phyloP scores from a whole-genome alignment of 92 coral and sea anemone species.

The Zoanthus sansibaricus region DNA sequence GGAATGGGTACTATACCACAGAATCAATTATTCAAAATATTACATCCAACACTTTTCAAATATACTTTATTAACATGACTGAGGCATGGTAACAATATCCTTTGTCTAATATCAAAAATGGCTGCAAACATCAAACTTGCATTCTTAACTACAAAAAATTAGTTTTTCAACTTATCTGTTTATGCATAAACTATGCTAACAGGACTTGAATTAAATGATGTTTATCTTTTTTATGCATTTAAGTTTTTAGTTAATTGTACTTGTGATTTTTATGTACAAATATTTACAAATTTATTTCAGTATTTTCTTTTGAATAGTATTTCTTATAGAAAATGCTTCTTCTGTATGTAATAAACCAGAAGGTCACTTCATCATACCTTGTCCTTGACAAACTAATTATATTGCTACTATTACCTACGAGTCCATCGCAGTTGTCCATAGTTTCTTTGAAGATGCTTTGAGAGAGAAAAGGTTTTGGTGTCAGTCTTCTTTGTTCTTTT shows the following conservation, averaged over 20 bases:
- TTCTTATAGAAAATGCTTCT: background rate
- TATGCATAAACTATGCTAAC: too few species aligned
- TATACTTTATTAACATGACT: too few species aligned
- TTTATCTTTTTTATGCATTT: background rate
- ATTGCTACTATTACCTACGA: conserved; percentile 27
- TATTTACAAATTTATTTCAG: background rate
- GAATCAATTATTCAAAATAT: too few species aligned
- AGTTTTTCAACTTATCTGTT: too few species aligned
- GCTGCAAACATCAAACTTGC: too few species aligned
- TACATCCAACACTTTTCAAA: too few species aligned
- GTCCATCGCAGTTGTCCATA: conserved; percentile 47
- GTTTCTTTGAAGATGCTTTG: conserved; percentile 64
- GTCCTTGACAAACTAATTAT: background rate
- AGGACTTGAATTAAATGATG: background rate
- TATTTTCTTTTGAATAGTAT: background rate
- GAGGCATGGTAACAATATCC: too few species aligned
- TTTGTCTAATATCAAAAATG: too few species aligned
- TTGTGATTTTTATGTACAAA: background rate
- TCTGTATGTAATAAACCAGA: background rate
- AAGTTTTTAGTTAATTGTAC: background rate
- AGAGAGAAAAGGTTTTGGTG: conserved; percentile 83
- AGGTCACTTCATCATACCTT: background rate
- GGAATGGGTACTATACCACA: too few species aligned
- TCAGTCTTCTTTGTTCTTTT: conserved; percentile 60
- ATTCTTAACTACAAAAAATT: too few species aligned